Conservation (phyloP, 2,888 invertebrate species). For the Pterostichus niger region DNA sequence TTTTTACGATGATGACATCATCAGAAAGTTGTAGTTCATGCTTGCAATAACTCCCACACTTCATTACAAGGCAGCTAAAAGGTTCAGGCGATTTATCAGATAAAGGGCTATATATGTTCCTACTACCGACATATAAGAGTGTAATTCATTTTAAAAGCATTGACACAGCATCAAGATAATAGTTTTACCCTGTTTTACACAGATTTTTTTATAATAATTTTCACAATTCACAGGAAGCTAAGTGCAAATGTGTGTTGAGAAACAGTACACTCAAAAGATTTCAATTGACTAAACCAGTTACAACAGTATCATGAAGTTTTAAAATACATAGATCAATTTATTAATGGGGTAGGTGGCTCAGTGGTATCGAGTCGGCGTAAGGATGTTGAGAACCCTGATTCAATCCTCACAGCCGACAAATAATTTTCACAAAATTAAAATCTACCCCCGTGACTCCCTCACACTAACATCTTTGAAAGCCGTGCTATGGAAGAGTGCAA, state of each 20-base stretch:
- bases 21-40: slow-evolving; percentile 23
- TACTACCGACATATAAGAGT: slow-evolving; percentile 38
- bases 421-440: too few relatives aligned
- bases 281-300: too few relatives aligned
- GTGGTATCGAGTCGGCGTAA: too few relatives aligned
- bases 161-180: slow-evolving; percentile 59
- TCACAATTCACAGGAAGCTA: slow-evolving; percentile 7
- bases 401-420: too few relatives aligned
- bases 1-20: slow-evolving; percentile 4
- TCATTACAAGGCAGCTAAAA: slow-evolving; percentile 45
- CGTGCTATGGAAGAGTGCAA: too few relatives aligned
- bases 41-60: slow-evolving; percentile 12
- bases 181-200: slow-evolving; percentile 55
- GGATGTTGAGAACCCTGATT: too few relatives aligned
- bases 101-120: slow-evolving; percentile 8
- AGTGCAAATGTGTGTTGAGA: slow-evolving; percentile 42
- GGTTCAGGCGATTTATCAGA: slow-evolving; percentile 52
- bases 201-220: slow-evolving; percentile 19
- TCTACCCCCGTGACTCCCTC: too few relatives aligned
- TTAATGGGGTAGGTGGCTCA: too few relatives aligned
- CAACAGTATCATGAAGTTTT: too few relatives aligned
- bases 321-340: too few relatives aligned
- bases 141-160: slow-evolving; percentile 61
- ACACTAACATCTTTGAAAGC: too few relatives aligned
- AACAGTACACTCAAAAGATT: not conserved